Conservation (phyloP, 1,140 invertebrate species). For the Sitobion miscanthi region DNA sequence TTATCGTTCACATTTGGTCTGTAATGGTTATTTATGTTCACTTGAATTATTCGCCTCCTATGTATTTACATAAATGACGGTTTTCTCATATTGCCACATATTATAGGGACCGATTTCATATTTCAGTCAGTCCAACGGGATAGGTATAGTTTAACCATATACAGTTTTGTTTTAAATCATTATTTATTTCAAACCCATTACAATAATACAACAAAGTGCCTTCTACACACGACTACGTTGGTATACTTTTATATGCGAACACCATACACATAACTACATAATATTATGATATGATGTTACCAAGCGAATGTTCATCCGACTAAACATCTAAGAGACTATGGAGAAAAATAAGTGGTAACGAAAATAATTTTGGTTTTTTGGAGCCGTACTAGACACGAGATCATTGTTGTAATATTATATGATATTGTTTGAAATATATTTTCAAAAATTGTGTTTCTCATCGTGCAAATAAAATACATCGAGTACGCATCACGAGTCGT, state of each 20-base stretch:
- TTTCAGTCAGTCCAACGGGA: background rate
- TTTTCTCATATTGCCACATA: background rate
- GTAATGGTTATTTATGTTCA: constrained; percentile 28
- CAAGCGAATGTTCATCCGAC: background rate
- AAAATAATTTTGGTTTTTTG: background rate
- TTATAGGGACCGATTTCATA: background rate
- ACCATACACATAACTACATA: background rate
- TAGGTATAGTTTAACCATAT: background rate
- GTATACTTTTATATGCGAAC: no score
- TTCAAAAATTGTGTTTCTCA: background rate
- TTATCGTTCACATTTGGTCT: constrained; percentile 5
- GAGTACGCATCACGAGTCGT: background rate
- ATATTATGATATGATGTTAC: background rate
- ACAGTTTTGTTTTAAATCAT: background rate
- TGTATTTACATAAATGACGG: background rate
- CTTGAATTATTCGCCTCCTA: background rate
- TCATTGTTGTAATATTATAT: background rate
- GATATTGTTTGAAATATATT: background rate
- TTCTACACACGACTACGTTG: background rate
- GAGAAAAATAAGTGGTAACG: background rate
- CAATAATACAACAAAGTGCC: background rate
- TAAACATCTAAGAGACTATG: background rate
- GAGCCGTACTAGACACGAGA: background rate
- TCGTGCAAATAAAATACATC: background rate
- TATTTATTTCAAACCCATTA: background rate